Conservation (phyloP, 1,140 invertebrate species). For the Sycophila sp. region DNA sequence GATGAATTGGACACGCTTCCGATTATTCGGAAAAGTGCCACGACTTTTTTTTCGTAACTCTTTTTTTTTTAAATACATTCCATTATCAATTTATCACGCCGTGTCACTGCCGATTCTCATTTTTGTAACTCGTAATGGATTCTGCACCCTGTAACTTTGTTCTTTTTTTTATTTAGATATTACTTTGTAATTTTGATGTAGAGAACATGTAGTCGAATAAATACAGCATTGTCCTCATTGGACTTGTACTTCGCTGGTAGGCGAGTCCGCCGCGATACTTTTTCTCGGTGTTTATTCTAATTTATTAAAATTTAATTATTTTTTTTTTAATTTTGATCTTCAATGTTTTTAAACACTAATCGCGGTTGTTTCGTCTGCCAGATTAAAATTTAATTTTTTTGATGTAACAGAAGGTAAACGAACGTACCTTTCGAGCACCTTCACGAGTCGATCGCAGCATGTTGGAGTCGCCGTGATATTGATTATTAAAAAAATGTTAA, state of each 20-base stretch:
- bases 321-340: background rate
- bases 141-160: slow-evolving; percentile 47
- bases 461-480: background rate
- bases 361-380: slow-evolving; percentile 37
- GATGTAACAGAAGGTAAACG: slow-evolving; percentile 9
- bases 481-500: background rate
- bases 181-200: slow-evolving; percentile 31
- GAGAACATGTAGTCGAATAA: slow-evolving; percentile 16
- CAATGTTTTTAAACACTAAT: background rate
- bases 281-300: background rate
- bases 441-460: slow-evolving; percentile 14
- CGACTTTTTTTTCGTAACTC: background rate
- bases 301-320: background rate
- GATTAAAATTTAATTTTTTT: slow-evolving; percentile 1
- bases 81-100: slow-evolving; percentile 32
- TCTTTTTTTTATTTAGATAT: slow-evolving; percentile 34
- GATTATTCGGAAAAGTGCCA: slow-evolving; percentile 1
- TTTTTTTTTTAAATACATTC: slow-evolving; percentile 1
- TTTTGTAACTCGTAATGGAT: slow-evolving; percentile 47
- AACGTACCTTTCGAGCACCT: slow-evolving; percentile 14
- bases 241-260: slow-evolving; percentile 30
- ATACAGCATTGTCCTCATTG: background rate
- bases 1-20: slow-evolving; percentile 30
- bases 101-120: slow-evolving; percentile 47
- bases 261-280: slow-evolving; percentile 29